phyloP scores from a whole-genome alignment of 1,140 invertebrate species.

The Dinoponera quadriceps region DNA sequence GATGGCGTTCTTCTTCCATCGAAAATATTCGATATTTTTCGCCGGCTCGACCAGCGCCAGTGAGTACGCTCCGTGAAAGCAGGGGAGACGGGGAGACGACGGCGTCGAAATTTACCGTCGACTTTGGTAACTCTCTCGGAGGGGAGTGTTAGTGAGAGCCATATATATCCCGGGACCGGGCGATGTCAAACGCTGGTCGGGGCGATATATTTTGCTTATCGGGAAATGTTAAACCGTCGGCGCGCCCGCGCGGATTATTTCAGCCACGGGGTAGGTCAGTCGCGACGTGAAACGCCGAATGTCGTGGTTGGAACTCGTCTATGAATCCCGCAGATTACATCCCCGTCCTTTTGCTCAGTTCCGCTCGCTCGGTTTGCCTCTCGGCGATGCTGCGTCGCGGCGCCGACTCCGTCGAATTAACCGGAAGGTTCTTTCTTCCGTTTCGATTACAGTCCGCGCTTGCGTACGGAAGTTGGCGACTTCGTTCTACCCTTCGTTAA shows the following conservation, averaged over 20 bases:
- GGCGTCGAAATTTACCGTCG: slow-evolving; percentile 42
- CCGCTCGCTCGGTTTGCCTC: background rate
- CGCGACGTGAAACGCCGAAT: slow-evolving; percentile 37
- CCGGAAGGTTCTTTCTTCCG: too few relatives aligned
- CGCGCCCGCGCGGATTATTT: slow-evolving; percentile 26
- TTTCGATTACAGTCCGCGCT: too few relatives aligned
- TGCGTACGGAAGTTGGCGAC: too few relatives aligned
- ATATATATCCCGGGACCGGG: slow-evolving; percentile 40
- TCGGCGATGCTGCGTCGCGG: background rate
- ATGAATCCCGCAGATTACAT: slow-evolving; percentile 25
- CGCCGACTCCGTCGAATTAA: background rate
- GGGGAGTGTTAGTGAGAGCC: slow-evolving; percentile 40
- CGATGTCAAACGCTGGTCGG: slow-evolving; percentile 48
- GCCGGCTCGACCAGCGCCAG: background rate
- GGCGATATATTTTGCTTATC: slow-evolving; percentile 60
- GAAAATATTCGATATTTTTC: slow-evolving; percentile 57
- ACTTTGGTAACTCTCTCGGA: slow-evolving; percentile 34
- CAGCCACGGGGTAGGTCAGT: slow-evolving; percentile 26
- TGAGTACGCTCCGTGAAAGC: background rate
- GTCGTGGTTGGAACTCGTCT: slow-evolving; percentile 10
- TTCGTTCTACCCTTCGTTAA: too few relatives aligned
- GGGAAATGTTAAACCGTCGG: slow-evolving; percentile 34
- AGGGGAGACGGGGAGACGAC: background rate
- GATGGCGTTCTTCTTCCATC: background rate
- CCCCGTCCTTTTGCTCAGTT: too few relatives aligned